Evolutionary conservation across 53 echinoderm and acorn worm genomes (phyloP), one percentile per base, ranked within the genome.

Genomic region (Crossaster papposus): DNA sequence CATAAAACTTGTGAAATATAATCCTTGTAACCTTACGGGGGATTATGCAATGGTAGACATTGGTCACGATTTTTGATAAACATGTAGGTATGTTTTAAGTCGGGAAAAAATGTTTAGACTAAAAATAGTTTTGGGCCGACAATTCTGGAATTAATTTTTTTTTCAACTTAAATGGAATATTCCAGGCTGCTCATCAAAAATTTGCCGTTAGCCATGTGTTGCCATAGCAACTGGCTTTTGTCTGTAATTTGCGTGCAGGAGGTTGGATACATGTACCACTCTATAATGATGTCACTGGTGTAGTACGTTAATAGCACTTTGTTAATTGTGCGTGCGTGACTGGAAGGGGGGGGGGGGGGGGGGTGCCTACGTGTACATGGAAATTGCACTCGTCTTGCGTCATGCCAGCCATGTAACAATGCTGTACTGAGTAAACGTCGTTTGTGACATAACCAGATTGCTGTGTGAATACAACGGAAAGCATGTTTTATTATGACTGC

Each of bases 151-250:
- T 68, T n/a, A n/a, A n/a, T n/a, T n/a, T n/a, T 68, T 1, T 62
- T 3, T 62, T 62, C 62, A 3, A 20, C 68, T 28, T 15, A 23
- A 68, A 26, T 11, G 28, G 24, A 68, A 18, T 1, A 10, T 26
- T 28, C 58, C 58, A 58, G 9, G 10, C 2, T 11, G 11, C 24
- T 68, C 24, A 68, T 68, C 68, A 68, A 7, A 68, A 68, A 68
- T 68, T 58, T 72, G 35, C 30, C 35, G 12, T 29, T 10, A 36
- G 36, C 31, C 14, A 33, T n/a, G 14, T 28, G 79, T 77, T 65
- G 44, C 89, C 65, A 79, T 88, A 55, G 78, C 36, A 50, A 79
- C 79, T 30, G 64, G 89, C 63, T 54, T 78, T 63, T 54, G 76
- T 58, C 52, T 76, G 54, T 35, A 74, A 74, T 74, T 36, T 74